phyloP scores from a whole-genome alignment of 92 coral and sea anemone genomes.

The Zoanthus sociatus region DNA sequence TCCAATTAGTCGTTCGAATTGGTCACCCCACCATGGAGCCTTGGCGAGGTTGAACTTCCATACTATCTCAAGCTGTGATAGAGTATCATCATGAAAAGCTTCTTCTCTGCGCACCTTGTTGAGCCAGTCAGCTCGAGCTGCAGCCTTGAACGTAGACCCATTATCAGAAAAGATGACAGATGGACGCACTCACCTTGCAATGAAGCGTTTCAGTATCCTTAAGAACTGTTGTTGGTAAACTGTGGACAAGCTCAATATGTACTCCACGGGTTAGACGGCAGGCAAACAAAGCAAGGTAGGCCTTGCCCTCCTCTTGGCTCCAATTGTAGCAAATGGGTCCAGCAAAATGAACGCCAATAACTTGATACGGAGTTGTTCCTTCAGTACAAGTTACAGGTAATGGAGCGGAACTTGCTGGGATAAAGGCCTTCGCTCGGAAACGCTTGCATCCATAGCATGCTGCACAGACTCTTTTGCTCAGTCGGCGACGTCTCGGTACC shows the following conservation, averaged over 20 bases:
- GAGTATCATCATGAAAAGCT: neutral
- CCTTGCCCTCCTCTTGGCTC: neutral
- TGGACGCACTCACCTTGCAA: constrained; percentile 24
- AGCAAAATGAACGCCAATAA: constrained; percentile 21
- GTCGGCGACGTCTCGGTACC: constrained; percentile 8
- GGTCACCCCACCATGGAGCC: constrained; percentile 33
- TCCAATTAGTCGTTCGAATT: constrained; percentile 9
- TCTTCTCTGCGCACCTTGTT: constrained; percentile 1
- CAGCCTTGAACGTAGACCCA: constrained; percentile 19
- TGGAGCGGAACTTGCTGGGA: neutral
- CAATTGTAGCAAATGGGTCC: neutral
- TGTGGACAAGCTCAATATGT: neutral
- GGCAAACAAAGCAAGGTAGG: constrained; percentile 17
- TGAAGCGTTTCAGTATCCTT: neutral
- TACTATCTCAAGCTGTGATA: neutral
- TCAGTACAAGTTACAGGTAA: neutral
- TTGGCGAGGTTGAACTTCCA: constrained; percentile 19
- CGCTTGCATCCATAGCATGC: constrained; percentile 26
- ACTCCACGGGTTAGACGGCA: constrained; percentile 25
- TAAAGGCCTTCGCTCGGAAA: neutral
- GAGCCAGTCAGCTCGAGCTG: constrained; percentile 1
- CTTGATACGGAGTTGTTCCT: neutral
- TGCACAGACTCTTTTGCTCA: neutral
- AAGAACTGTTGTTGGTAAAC: constrained; percentile 4
- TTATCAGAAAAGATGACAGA: constrained; percentile 19